Percentiles rank a stretch among this genome's conserved stretches.
These are phyloP conservation scores for Astyanax mexicanus DNA, from an alignment of 2,797 vertebrate genomes.

Conservation along the genomic window DNA sequence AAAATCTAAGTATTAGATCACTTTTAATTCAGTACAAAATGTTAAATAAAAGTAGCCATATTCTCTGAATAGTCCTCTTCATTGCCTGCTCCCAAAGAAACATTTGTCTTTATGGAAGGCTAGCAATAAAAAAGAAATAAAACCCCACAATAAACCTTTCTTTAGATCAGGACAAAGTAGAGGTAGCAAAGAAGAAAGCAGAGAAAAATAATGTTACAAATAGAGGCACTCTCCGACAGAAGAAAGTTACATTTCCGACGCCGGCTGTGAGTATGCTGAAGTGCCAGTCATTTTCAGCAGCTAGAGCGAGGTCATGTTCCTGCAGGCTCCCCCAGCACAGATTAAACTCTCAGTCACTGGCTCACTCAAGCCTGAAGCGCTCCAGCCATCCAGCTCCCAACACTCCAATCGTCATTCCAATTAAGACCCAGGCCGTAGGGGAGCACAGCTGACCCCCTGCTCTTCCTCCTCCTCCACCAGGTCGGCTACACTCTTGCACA, in stretches of 20 bases:
- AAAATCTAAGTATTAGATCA: too few relatives aligned
- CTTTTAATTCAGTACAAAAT: too few relatives aligned
- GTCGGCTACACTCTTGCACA: constrained; percentile 36
- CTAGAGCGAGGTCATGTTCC: constrained; percentile 23
- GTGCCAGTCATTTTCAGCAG: constrained; percentile 37
- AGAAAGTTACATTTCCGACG: constrained; percentile 20
- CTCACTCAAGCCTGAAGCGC: constrained; percentile 47
- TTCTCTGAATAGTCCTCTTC: background rate
- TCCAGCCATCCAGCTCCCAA: constrained; percentile 38
- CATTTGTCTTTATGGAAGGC: background rate
- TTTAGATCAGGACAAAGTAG: background rate
- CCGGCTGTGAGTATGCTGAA: constrained; percentile 32
- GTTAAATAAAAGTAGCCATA: constrained; percentile 7
- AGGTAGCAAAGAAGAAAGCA: background rate
- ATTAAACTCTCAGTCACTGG: constrained; percentile 50
- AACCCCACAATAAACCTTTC: constrained; percentile 2
- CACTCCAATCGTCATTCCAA: constrained; percentile 45
- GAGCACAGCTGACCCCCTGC: constrained; percentile 25
- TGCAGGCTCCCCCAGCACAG: constrained; percentile 53
- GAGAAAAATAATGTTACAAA: background rate
- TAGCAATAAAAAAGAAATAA: background rate
- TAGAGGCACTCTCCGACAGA: constrained; percentile 4
- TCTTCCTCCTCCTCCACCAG: constrained; percentile 20
- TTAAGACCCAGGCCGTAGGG: constrained; percentile 40
- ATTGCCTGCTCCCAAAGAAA: constrained; percentile 2